Conservation (phyloP, 92 coral and sea anemone genomes). For the Actinostola sp. region DNA sequence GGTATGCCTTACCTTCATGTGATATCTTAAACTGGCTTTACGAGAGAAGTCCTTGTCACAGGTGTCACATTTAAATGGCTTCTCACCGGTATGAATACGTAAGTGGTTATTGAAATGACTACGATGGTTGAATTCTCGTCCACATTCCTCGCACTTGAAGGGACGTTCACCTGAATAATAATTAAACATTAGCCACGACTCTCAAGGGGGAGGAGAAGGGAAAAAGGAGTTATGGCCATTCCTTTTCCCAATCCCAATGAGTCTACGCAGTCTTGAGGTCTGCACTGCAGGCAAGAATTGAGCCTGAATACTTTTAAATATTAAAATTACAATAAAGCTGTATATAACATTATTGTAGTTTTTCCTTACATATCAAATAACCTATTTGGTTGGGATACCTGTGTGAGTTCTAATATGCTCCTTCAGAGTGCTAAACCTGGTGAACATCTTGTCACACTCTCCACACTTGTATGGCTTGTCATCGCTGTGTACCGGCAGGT, state of each 20-base stretch:
- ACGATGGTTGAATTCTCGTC: conserved; percentile 98
- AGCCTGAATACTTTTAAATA: no score
- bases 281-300: no score
- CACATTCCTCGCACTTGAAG: conserved; percentile 93
- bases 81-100: conserved; percentile 97
- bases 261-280: no score
- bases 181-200: no score
- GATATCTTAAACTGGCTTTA: conserved; percentile 97
- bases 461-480: conserved; percentile 99
- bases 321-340: no score
- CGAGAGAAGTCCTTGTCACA: conserved; percentile 99
- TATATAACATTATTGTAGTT: no score
- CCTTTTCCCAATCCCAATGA: no score
- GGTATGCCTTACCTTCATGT: conserved; percentile 93
- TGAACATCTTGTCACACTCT: conserved; percentile 98
- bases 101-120: conserved; percentile 99
- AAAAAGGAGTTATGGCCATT: no score
- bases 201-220: no score
- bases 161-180: conserved; percentile 97
- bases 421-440: conserved; percentile 97
- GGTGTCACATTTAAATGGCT: conserved; percentile 97
- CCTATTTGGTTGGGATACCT: conserved; percentile 49
- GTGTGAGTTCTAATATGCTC: conserved; percentile 99
- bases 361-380: no score
- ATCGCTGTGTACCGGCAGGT: conserved; percentile 97